These are phyloP conservation scores for Sphecodes monilicornis DNA, from an alignment of 2,888 invertebrate species.

Conservation along the genomic window DNA sequence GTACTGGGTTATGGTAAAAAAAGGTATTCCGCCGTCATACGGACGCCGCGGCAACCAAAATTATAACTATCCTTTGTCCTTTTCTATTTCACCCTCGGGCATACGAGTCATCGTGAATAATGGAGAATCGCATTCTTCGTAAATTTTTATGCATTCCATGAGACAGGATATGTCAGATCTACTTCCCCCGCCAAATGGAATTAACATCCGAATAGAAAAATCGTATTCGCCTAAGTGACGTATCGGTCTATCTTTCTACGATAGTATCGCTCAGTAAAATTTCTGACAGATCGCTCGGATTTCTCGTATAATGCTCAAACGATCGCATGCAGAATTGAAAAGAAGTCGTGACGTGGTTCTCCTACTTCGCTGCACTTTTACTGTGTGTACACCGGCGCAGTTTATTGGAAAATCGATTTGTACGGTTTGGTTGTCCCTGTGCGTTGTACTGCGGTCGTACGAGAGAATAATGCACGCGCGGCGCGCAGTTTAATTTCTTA, in stretches of 20 bases:
- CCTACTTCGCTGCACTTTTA: neutral
- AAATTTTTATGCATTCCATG: slow-evolving; percentile 81
- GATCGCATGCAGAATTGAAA: neutral
- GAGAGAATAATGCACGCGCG: neutral
- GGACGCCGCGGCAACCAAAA: slow-evolving; percentile 74
- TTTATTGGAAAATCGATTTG: slow-evolving; percentile 2
- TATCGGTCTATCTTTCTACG: slow-evolving; percentile 4
- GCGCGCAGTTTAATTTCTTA: neutral
- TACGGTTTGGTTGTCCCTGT: neutral
- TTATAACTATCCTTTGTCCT: slow-evolving; percentile 79
- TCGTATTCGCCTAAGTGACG: neutral
- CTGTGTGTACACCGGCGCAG: neutral
- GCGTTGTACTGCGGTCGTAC: neutral
- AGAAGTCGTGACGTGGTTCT: neutral
- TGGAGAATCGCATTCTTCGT: slow-evolving; percentile 80
- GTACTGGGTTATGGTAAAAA: slow-evolving; percentile 41
- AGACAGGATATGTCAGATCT: slow-evolving; percentile 75
- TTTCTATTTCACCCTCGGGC: slow-evolving; percentile 63
- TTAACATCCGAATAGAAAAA: neutral
- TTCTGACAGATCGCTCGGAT: neutral
- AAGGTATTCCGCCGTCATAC: slow-evolving; percentile 62
- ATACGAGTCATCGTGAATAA: slow-evolving; percentile 78
- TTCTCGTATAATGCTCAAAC: too few species aligned
- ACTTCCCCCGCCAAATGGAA: neutral
- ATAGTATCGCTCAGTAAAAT: neutral